These are phyloP conservation scores for Scomber japonicus DNA, from an alignment of 2,113 vertebrate genomes.

Conservation along the genomic window DNA sequence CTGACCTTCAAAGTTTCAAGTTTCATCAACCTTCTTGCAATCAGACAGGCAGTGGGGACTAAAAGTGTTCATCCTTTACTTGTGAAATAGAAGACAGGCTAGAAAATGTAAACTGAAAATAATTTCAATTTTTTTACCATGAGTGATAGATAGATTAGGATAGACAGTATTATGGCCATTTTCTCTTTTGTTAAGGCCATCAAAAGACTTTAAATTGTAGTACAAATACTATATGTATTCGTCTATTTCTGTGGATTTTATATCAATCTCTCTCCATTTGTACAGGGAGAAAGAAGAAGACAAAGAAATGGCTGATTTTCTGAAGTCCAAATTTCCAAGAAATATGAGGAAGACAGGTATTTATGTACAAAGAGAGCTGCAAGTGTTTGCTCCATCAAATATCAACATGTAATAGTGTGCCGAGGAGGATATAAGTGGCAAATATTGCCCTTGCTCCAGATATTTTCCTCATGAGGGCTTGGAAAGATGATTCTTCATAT, in stretches of 20 bases:
- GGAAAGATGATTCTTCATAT: not conserved
- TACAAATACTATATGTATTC: not conserved
- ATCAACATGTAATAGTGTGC: not conserved
- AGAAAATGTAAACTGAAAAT: not conserved
- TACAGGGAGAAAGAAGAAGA: constrained; percentile 91
- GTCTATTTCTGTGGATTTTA: not conserved
- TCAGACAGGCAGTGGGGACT: not conserved
- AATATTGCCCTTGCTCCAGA: not conserved
- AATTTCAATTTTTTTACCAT: not conserved
- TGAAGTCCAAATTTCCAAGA: constrained; percentile 89
- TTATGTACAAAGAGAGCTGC: not conserved
- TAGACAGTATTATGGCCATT: too few species aligned
- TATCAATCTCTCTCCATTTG: not conserved
- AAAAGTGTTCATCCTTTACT: not conserved
- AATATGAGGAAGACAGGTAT: constrained; percentile 82
- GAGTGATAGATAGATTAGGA: not conserved
- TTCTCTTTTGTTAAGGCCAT: not conserved
- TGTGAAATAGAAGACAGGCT: not conserved
- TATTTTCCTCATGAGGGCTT: constrained; percentile 1
- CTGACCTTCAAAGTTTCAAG: not conserved
- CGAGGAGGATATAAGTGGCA: not conserved
- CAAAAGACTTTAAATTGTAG: not conserved
- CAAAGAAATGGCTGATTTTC: constrained; percentile 92
- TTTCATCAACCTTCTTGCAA: not conserved
- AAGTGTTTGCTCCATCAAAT: not conserved